Evolutionary conservation across 2,113 vertebrate species (phyloP), one percentile per base, ranked within the genome.

Genomic region (Jaculus jaculus): DNA sequence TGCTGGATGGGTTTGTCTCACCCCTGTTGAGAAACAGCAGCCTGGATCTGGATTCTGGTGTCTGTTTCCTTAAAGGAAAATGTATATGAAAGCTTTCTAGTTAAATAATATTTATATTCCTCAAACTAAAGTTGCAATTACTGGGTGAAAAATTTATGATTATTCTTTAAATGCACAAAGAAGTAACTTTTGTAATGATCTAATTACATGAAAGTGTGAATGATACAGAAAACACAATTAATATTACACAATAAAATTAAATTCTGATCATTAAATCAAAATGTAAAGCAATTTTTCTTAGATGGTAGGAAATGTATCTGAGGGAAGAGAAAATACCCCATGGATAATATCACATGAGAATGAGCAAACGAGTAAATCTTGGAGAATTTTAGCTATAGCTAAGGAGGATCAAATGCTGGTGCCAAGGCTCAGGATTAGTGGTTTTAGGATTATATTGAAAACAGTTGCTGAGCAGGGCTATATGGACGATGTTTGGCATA

Each of bases 1-100:
- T 68, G 30, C 47, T 78, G 72, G 78, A 92, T 96, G 86, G 74
- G 69, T 89, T 95, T 90, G 23, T 84, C 73, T 95, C 34, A 82
- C 72, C 23, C 75, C 68, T 75, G 18, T 63, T 96, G 80, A 90
- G 80, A 95, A 80, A 91, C 34, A 94, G 37, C 13, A 39, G 42
- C 37, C n/a, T 26, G 42, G 77, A 78, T 63, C 30, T 68, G 42
- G 37, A 94, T 66, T 71, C 61, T 84, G 65, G 30, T 85, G 83
- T 47, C 15, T 85, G 15, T 74, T 54, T 87, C 10, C 24, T 82
- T 60, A 80, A 2, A 90, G 17, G 91, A 91, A 60, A 95, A 85
- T 90, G 13, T 37, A 96, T 94, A 92, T 85, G 20, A 75, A 39
- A 5, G 17, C 18, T 1, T 24, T 72, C 51, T 39, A 58, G 17